Conservation (phyloP, 2,797 vertebrate genomes). For the Hafferia zeledoni region DNA sequence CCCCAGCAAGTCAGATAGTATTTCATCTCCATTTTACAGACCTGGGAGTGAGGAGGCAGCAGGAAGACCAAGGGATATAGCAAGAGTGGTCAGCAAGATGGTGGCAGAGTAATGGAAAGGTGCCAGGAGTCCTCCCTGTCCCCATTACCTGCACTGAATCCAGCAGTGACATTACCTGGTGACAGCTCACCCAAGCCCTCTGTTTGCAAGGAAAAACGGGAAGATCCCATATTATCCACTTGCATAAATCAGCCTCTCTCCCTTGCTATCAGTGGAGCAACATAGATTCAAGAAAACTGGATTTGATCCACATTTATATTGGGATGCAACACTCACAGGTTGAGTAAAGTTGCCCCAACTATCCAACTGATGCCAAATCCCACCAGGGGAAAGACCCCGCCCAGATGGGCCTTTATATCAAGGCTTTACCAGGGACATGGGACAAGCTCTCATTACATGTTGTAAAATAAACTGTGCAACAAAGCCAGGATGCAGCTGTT, state of each 20-base stretch:
- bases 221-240: background rate
- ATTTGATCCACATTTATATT: background rate
- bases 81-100: background rate
- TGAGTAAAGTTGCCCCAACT: background rate
- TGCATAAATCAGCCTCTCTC: background rate
- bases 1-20: background rate
- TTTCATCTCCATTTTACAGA: constrained; percentile 2
- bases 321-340: background rate
- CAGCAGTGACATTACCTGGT: background rate
- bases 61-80: background rate
- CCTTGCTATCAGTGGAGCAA: background rate
- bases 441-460: background rate
- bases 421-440: background rate
- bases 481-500: background rate
- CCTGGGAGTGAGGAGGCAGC: background rate
- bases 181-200: background rate
- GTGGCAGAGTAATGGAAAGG: background rate
- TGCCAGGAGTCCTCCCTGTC: background rate
- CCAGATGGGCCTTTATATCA: background rate
- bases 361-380: background rate
- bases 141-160: background rate
- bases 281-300: background rate
- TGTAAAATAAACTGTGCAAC: background rate
- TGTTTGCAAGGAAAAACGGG: background rate
- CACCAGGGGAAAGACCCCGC: background rate